Evolutionary conservation across 2,888 invertebrate species (phyloP).

Genomic region (Cryptus armator): DNA sequence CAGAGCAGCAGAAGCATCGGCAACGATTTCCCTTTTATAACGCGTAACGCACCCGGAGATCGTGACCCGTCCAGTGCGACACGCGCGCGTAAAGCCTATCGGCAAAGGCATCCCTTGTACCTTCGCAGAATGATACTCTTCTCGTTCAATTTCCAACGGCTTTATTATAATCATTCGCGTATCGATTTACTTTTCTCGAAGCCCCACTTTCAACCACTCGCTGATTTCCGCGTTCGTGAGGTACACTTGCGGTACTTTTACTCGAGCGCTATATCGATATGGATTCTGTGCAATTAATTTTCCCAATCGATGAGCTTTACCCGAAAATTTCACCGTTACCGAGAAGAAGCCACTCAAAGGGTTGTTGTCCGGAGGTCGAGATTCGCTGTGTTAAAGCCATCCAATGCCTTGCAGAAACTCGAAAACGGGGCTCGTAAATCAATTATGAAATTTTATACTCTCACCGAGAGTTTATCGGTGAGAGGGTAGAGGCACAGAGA

Average conservation of each 20-base stretch:
- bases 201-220: not conserved
- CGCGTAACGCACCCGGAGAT: constrained; percentile 3
- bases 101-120: constrained; percentile 53
- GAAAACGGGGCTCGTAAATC: constrained; percentile 40
- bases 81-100: constrained; percentile 61
- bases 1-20: constrained; percentile 24
- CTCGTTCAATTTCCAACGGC: not conserved
- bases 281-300: constrained; percentile 3
- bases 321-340: constrained; percentile 8
- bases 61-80: constrained; percentile 27
- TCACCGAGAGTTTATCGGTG: constrained; percentile 31
- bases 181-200: constrained; percentile 65
- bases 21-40: constrained; percentile 55
- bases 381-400: constrained; percentile 19
- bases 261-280: not conserved
- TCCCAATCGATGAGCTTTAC: constrained; percentile 10
- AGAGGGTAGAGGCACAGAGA: not conserved
- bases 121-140: constrained; percentile 9
- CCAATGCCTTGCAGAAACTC: not conserved
- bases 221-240: not conserved
- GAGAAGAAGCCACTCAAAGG: not conserved
- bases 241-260: not conserved
- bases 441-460: constrained; percentile 52
- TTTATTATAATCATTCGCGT: constrained; percentile 42
- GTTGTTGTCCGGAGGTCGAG: constrained; percentile 19